A percentile compares a stretch with the other conserved stretches of the same genome.
These are phyloP conservation scores for Polymixis lichenea DNA, from an alignment of 2,888 invertebrate species.

Conservation along the genomic window DNA sequence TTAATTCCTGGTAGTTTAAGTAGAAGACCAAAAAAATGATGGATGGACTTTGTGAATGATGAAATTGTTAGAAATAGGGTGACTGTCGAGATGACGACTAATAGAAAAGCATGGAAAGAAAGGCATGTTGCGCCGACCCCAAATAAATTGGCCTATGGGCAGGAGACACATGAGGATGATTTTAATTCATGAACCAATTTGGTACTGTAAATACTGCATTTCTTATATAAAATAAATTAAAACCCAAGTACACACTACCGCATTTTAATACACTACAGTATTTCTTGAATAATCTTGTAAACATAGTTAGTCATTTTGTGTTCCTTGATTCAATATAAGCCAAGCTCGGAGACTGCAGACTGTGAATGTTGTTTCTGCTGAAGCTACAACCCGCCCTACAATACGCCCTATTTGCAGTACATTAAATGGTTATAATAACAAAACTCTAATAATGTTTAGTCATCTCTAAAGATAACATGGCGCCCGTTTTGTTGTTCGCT, in stretches of 20 bases:
- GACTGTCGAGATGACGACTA: too few relatives aligned
- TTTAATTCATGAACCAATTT: too few relatives aligned
- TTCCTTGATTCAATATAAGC: conserved; percentile 37
- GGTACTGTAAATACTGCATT: neutral
- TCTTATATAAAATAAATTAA: conserved; percentile 14
- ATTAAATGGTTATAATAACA: conserved; percentile 49
- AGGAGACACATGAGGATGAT: too few relatives aligned
- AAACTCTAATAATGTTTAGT: conserved; percentile 37
- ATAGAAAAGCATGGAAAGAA: too few relatives aligned
- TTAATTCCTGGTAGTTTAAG: too few relatives aligned
- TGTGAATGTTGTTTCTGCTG: conserved; percentile 7
- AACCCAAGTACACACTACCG: conserved; percentile 1
- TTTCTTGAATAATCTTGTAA: conserved; percentile 26
- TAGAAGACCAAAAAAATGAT: too few relatives aligned
- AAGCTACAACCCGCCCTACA: conserved; percentile 40
- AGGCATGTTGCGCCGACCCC: too few relatives aligned
- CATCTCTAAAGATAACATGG: conserved; percentile 41
- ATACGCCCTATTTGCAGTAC: conserved; percentile 49
- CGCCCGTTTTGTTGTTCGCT: conserved; percentile 36
- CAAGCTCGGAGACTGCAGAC: conserved; percentile 36
- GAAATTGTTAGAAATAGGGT: too few relatives aligned
- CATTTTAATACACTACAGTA: conserved; percentile 18
- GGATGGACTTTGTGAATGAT: too few relatives aligned
- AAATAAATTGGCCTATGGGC: too few relatives aligned
- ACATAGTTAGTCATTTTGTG: conserved; percentile 24